Conservation (phyloP, 2,113 vertebrate species). For the Rafetus swinhoei region DNA sequence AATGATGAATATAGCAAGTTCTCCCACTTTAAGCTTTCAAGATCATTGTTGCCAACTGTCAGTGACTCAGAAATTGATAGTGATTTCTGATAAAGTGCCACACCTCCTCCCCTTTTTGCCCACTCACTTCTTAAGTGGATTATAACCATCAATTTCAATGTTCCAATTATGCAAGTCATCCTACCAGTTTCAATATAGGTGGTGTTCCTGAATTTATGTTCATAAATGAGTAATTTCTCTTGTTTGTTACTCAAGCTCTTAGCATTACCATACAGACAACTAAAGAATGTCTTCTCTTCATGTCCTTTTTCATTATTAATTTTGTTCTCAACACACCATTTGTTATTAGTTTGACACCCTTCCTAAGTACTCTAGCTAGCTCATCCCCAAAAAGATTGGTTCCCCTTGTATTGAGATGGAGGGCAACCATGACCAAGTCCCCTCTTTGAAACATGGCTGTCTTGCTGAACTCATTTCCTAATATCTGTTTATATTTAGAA, state of each 20-base stretch:
- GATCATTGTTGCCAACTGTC: neutral
- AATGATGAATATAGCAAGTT: neutral
- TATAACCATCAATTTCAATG: neutral
- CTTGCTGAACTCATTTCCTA: neutral
- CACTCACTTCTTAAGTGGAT: neutral
- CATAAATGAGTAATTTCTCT: neutral
- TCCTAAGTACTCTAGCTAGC: neutral
- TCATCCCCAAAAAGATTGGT: neutral
- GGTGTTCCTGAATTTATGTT: neutral
- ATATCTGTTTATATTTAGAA: neutral
- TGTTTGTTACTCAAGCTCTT: neutral
- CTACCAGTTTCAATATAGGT: neutral
- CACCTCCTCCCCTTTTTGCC: neutral
- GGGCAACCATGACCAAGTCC: neutral
- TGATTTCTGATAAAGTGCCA: neutral
- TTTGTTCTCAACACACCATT: neutral
- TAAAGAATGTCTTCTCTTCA: neutral
- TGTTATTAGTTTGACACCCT: neutral
- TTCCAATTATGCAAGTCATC: neutral
- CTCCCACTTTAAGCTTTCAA: neutral
- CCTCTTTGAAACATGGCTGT: constrained; percentile 13
- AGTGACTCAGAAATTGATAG: neutral
- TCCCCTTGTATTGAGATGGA: neutral
- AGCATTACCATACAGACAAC: neutral
- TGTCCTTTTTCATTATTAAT: neutral